Base-by-base conservation (phyloP, 1,140 invertebrate species). In the Drosophila parvula region DNA sequence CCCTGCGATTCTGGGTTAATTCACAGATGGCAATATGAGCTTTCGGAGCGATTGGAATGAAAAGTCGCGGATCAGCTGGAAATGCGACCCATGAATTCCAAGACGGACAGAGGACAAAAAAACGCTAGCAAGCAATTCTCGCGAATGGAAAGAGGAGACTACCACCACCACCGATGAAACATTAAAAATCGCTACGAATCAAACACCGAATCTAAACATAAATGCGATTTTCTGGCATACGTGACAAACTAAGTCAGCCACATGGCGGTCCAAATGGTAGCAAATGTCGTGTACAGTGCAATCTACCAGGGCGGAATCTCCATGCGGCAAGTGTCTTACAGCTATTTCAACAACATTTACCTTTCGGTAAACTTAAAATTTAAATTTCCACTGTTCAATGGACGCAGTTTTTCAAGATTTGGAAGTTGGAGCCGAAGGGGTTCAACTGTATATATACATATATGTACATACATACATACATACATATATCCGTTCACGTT, bases 181-280 rank as follows among this genome's bases (percentile, higher is more conserved):
- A 55, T 27, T 18, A 27, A 28, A 64, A 68, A 68, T 63, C 36
- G 71, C 60, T 51, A 14, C 16, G 30, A 28, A 32, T 65, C 38
- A 75, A 57, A 43, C 34, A 41, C 60, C 28, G 27, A 70, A 81
- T 38, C 68, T 67, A 86, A 78, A 78, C 63, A 79, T 69, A 27
- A 45, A 51, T 12, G 14, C 55, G 40, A 27, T 48, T 11, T 62
- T 74, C 58, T 70, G 79, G 83, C 61, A 57, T 88, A 88, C 84
- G 84, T 89, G 84, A 78, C 84, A 73, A 84, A 62, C 50, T 12
- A 68, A 34, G 12, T 56, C 61, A 41, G 53, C 22, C 50, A 16
- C 50, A 89, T 88, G 83, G 79, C 83, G 44, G 61, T 43, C 48
- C 18, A 22, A 47, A 45, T 51, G 44, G 69, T 75, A 71, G 64